A percentile compares a stretch with the other conserved stretches of the same genome.
These are phyloP conservation scores for Pangasianodon gigas DNA, from an alignment of 2,113 vertebrate genomes.

Conservation along the genomic window DNA sequence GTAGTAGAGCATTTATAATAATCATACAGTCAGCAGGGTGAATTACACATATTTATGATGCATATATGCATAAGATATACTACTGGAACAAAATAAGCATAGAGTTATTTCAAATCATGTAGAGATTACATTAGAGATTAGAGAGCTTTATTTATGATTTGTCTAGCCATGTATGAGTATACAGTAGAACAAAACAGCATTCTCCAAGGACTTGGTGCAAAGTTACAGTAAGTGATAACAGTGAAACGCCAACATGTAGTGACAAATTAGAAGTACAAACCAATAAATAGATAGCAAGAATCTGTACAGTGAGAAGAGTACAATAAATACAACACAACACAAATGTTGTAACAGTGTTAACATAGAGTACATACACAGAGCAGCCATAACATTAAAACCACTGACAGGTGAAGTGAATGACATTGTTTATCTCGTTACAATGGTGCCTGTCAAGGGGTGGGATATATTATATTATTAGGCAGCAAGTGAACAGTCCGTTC, in stretches of 20 bases:
- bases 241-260: too few relatives aligned
- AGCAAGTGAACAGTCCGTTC: too few relatives aligned
- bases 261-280: too few relatives aligned
- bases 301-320: neutral
- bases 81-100: too few relatives aligned
- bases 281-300: neutral
- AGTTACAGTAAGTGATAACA: neutral
- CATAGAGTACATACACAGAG: neutral
- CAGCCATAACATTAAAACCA: too few relatives aligned
- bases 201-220: neutral
- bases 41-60: neutral
- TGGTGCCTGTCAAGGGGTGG: too few relatives aligned
- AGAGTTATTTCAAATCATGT: too few relatives aligned
- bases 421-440: too few relatives aligned
- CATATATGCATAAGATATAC: neutral
- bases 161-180: neutral
- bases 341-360: neutral
- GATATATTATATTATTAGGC: too few relatives aligned
- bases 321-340: neutral
- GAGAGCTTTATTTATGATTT: neutral
- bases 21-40: neutral
- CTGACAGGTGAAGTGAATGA: too few relatives aligned
- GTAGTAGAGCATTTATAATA: neutral
- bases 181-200: neutral
- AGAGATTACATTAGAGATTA: too few relatives aligned